These are phyloP conservation scores for Tipula lateralis DNA, from an alignment of 2,888 invertebrate species.

Conservation along the genomic window DNA sequence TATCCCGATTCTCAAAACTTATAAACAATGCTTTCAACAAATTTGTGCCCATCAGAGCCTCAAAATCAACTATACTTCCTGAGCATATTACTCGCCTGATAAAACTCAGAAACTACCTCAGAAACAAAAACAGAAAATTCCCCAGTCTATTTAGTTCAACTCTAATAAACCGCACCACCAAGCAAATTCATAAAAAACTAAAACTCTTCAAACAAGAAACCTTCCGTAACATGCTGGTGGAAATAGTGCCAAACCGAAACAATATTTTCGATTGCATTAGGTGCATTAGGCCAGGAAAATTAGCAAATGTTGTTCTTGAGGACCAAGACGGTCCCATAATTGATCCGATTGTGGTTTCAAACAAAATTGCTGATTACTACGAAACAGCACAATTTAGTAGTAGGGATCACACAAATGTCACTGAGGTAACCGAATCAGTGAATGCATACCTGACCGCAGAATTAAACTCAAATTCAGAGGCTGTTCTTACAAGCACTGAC, in stretches of 20 bases:
- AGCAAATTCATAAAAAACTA: background rate
- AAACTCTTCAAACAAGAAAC: background rate
- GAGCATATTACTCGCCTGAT: background rate
- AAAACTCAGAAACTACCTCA: background rate
- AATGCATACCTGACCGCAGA: background rate
- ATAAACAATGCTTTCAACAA: no score
- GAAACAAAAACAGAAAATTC: no score
- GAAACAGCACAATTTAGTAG: background rate
- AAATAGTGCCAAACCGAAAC: background rate
- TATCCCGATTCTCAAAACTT: background rate
- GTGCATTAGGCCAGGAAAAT: background rate
- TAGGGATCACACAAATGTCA: background rate
- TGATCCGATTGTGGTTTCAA: background rate
- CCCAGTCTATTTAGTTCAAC: no score
- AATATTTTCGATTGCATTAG: background rate
- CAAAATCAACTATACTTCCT: no score
- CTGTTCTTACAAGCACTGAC: background rate
- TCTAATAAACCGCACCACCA: background rate
- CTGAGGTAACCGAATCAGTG: background rate
- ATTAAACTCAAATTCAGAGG: background rate
- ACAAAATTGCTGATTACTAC: background rate
- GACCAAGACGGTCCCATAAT: background rate
- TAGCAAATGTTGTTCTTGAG: background rate
- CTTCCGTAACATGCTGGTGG: background rate
- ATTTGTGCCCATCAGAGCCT: no score